Percentiles rank a stretch among this genome's conserved stretches.
Conservation (phyloP, 2,888 invertebrate genomes). For the Apotomis turbidana region DNA sequence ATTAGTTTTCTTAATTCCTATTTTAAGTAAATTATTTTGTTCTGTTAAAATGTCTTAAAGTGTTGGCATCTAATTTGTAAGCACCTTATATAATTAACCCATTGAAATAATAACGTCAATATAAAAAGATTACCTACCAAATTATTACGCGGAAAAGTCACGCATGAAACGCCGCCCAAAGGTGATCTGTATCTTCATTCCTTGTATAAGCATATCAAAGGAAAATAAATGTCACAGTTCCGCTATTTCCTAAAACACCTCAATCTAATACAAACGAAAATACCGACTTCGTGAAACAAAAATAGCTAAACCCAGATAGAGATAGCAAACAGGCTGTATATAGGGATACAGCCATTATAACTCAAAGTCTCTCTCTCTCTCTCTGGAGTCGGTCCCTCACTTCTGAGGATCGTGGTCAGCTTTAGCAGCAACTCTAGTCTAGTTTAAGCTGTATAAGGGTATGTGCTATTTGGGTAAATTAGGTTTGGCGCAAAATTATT, state of each 20-base stretch:
- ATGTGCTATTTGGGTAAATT: slow-evolving; percentile 39
- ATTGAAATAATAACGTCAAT: not conserved
- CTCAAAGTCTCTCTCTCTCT: too few species aligned
- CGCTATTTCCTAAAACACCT: not conserved
- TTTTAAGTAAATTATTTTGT: too few species aligned
- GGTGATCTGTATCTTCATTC: not conserved
- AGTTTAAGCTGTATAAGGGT: too few species aligned
- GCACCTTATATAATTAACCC: too few species aligned
- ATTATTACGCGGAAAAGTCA: not conserved
- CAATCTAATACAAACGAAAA: not conserved
- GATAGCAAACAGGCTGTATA: too few species aligned
- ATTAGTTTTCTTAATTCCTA: too few species aligned
- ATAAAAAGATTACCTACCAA: not conserved
- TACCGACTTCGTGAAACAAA: slow-evolving; percentile 10
- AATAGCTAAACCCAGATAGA: slow-evolving; percentile 10
- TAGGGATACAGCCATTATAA: too few species aligned
- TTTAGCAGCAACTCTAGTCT: too few species aligned
- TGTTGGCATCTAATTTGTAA: too few species aligned
- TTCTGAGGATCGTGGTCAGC: too few species aligned
- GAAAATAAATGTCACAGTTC: not conserved
- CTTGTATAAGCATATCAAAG: not conserved
- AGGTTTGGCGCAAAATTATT: slow-evolving; percentile 57
- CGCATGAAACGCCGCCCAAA: not conserved
- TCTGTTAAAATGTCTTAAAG: too few species aligned
- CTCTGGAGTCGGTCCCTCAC: too few species aligned